Conservation (phyloP, 2,113 vertebrate genomes). For the Macquaria ambigua region DNA sequence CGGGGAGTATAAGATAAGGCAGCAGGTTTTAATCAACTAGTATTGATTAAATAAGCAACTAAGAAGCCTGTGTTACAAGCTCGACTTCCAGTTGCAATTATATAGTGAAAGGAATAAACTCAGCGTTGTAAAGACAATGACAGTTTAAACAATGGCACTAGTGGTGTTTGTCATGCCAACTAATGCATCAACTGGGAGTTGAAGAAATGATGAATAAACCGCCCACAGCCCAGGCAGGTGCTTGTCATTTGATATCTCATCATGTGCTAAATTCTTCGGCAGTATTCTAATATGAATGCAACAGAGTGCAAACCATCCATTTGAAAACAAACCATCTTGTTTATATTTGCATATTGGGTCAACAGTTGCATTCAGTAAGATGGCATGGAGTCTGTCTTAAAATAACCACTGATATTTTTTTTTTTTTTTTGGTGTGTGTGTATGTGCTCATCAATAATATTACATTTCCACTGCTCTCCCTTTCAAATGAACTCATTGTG, state of each 20-base stretch:
- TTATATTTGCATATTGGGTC: constrained; percentile 62
- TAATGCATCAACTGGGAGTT: constrained; percentile 26
- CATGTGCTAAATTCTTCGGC: constrained; percentile 37
- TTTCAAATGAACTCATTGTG: constrained; percentile 66
- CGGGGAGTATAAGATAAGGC: constrained; percentile 42
- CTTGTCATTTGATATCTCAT: constrained; percentile 50
- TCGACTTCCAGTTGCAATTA: constrained; percentile 44
- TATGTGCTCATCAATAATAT: constrained; percentile 34
- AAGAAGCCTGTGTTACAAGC: constrained; percentile 35
- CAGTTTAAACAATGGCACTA: constrained; percentile 13
- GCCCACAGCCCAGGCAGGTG: constrained; percentile 38
- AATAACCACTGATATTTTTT: constrained; percentile 17
- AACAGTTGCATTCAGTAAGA: constrained; percentile 24
- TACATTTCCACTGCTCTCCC: constrained; percentile 29
- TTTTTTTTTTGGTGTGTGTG: neutral
- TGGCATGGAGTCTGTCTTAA: constrained; percentile 15
- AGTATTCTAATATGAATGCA: constrained; percentile 31
- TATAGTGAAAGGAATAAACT: constrained; percentile 34
- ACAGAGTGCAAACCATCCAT: constrained; percentile 34
- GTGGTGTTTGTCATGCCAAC: constrained; percentile 30
- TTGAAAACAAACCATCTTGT: constrained; percentile 47
- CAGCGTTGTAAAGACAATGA: constrained; percentile 13
- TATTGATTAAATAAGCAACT: constrained; percentile 62
- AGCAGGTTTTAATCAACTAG: constrained; percentile 52
- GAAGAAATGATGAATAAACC: constrained; percentile 21